These are phyloP conservation scores for Mactra quadrangularis DNA, from an alignment of 1,140 invertebrate genomes.

Conservation along the genomic window DNA sequence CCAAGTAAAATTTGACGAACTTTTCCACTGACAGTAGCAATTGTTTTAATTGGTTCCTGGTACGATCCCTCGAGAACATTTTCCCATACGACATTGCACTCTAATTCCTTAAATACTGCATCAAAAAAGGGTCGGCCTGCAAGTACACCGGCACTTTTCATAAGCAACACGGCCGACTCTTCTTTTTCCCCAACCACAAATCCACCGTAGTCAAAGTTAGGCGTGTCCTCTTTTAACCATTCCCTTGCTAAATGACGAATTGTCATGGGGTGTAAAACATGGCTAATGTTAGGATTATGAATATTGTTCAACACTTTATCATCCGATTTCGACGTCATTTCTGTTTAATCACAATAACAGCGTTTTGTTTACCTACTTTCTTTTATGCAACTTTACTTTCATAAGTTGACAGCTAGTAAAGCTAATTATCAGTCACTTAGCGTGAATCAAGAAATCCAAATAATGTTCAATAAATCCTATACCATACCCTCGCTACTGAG, in stretches of 20 bases:
- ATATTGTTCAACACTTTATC: slow-evolving; percentile 64
- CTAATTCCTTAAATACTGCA: slow-evolving; percentile 83
- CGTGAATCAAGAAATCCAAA: too few relatives aligned
- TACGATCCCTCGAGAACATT: slow-evolving; percentile 76
- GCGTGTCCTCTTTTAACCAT: slow-evolving; percentile 83
- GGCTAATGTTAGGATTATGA: slow-evolving; percentile 66
- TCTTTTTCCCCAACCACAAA: slow-evolving; percentile 82
- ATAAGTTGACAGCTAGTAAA: too few relatives aligned
- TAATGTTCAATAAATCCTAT: too few relatives aligned
- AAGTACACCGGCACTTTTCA: slow-evolving; percentile 82
- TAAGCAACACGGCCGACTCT: slow-evolving; percentile 79
- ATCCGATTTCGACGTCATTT: slow-evolving; percentile 33
- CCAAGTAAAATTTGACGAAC: slow-evolving; percentile 83
- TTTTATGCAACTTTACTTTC: too few relatives aligned
- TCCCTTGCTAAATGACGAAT: slow-evolving; percentile 77
- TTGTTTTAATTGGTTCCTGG: slow-evolving; percentile 71
- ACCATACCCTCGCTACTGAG: too few relatives aligned
- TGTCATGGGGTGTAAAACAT: slow-evolving; percentile 77
- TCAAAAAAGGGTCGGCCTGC: slow-evolving; percentile 84
- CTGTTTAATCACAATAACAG: slow-evolving; percentile 16
- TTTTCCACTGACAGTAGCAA: slow-evolving; percentile 82
- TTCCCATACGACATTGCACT: slow-evolving; percentile 81
- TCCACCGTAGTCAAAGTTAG: slow-evolving; percentile 83
- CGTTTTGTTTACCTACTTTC: too few relatives aligned
- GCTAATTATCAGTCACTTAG: too few relatives aligned